Evolutionary conservation across 2,113 vertebrate species (phyloP).

Genomic region (Mobula hypostoma): DNA sequence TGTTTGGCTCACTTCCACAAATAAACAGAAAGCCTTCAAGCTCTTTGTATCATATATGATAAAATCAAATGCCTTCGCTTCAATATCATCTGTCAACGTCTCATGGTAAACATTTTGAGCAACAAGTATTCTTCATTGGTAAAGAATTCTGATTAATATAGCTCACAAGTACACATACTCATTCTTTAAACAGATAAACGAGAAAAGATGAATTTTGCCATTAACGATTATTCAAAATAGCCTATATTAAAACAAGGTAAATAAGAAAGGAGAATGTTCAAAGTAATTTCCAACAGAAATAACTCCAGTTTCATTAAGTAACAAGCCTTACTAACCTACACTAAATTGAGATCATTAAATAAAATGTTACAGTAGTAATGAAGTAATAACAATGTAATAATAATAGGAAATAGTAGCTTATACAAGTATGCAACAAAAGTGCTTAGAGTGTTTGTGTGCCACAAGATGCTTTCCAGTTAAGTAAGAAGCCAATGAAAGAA

Average conservation of each 20-base stretch:
- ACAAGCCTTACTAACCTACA: conserved; percentile 70
- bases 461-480: background rate
- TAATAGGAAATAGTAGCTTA: background rate
- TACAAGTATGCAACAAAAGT: conserved; percentile 28
- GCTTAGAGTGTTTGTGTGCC: background rate
- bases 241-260: conserved; percentile 66
- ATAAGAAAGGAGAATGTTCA: conserved; percentile 49
- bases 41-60: conserved; percentile 59
- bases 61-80: conserved; percentile 66
- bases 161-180: background rate
- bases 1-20: conserved; percentile 45
- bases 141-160: background rate
- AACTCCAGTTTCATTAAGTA: conserved; percentile 62
- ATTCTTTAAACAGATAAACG: background rate
- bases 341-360: conserved; percentile 62
- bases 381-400: conserved; percentile 52
- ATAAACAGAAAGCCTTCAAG: conserved; percentile 68
- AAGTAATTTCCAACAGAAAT: conserved; percentile 61
- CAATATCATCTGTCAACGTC: background rate
- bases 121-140: background rate
- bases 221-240: background rate
- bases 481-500: background rate
- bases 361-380: conserved; percentile 59
- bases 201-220: background rate
- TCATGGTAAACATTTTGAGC: background rate